Evolutionary conservation across 2,113 vertebrate genomes (phyloP).

Genomic region (Rhombomys opimus): DNA sequence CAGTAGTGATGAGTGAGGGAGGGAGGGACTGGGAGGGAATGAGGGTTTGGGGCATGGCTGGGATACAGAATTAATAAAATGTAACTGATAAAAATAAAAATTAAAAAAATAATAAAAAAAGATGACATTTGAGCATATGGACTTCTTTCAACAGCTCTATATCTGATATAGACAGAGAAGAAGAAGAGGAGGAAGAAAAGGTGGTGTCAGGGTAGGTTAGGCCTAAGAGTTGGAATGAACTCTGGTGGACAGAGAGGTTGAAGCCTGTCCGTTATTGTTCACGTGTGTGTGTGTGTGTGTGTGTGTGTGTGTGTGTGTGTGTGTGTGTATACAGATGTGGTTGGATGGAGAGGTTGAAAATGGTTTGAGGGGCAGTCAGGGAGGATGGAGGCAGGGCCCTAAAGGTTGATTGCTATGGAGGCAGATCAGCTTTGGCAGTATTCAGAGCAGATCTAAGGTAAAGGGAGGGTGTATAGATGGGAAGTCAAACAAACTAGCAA

Average conservation of each 20-base stretch:
- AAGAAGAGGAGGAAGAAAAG: not conserved
- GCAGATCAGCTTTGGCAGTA: not conserved
- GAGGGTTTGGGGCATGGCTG: too few species aligned
- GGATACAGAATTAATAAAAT: too few species aligned
- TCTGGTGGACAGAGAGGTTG: not conserved
- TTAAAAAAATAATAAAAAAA: too few species aligned
- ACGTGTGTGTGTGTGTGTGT: not conserved
- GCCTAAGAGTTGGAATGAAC: not conserved
- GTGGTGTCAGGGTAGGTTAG: not conserved
- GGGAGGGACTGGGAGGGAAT: too few species aligned
- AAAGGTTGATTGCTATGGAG: not conserved
- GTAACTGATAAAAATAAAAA: too few species aligned
- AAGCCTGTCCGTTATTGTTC: not conserved
- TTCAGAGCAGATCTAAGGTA: not conserved
- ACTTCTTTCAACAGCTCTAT: not conserved
- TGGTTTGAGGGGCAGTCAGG: not conserved
- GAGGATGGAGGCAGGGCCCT: not conserved
- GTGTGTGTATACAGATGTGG: not conserved
- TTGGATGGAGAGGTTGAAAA: not conserved
- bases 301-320: not conserved
- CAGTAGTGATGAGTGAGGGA: too few species aligned
- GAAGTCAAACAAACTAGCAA: not conserved
- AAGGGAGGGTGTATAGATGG: not conserved
- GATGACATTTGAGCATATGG: not conserved
- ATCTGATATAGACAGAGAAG: not conserved